Conservation (phyloP, 2,113 vertebrate species). For the Ophiodon elongatus region DNA sequence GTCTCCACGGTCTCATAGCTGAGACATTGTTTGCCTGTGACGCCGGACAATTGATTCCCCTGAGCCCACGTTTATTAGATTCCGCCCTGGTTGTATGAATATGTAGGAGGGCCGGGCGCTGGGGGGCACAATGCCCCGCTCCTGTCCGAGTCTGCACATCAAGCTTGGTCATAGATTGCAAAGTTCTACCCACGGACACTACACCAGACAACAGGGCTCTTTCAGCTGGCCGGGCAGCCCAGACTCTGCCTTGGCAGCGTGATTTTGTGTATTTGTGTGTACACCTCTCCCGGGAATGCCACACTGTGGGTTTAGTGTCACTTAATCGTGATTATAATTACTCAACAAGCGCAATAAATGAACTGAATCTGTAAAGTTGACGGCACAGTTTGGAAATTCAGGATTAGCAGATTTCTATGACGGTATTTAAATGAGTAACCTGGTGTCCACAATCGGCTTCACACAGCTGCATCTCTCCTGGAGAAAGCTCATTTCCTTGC, state of each 20-base stretch:
- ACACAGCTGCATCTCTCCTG: neutral
- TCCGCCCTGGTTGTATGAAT: conserved; percentile 79
- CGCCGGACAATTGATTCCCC: conserved; percentile 64
- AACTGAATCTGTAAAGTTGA: neutral
- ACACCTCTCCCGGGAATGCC: conserved; percentile 27
- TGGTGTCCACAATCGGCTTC: neutral
- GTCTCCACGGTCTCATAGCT: conserved; percentile 56
- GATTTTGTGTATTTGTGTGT: conserved; percentile 28
- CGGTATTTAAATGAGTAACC: neutral
- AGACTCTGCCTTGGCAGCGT: conserved; percentile 17
- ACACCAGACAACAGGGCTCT: conserved; percentile 66
- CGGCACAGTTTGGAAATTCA: neutral
- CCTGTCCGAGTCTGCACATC: conserved; percentile 59
- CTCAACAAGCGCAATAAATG: neutral
- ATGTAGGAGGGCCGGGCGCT: conserved; percentile 71
- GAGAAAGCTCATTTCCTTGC: neutral
- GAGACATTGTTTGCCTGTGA: conserved; percentile 67
- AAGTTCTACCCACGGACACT: conserved; percentile 67
- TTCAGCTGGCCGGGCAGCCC: conserved; percentile 49
- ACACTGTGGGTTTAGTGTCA: neutral
- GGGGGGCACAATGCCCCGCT: conserved; percentile 73
- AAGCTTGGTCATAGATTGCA: conserved; percentile 54
- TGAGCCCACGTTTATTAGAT: conserved; percentile 77
- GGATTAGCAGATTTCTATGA: neutral
- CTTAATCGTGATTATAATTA: conserved; percentile 10